A percentile compares a stretch with the other conserved stretches of the same genome.
Evolutionary conservation across 2,797 vertebrate genomes (phyloP).

Genomic region (Sebastes minor): DNA sequence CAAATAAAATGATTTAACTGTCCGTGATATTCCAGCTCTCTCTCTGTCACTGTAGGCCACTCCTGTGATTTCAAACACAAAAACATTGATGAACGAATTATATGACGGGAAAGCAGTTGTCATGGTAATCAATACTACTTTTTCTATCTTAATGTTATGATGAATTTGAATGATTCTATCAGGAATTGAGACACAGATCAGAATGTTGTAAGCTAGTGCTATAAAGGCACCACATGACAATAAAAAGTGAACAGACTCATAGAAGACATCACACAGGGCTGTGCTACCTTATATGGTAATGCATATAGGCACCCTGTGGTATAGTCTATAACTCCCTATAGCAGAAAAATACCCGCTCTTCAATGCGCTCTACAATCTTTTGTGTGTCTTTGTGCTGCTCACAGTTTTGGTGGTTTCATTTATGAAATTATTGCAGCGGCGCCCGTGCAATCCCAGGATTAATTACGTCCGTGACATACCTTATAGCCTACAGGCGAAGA

Average conservation of each 20-base stretch:
- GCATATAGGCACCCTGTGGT: conserved; percentile 1
- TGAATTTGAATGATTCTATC: neutral
- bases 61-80: neutral
- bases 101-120: neutral
- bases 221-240: neutral
- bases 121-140: neutral
- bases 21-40: neutral
- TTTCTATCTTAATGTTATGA: neutral
- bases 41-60: neutral
- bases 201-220: neutral
- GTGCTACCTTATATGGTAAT: conserved; percentile 21
- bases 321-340: neutral
- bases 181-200: neutral
- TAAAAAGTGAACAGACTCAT: neutral
- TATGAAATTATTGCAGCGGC: conserved; percentile 31
- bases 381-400: conserved; percentile 8
- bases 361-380: conserved; percentile 6
- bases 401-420: conserved; percentile 14
- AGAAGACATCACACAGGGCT: neutral
- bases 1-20: conserved; percentile 40
- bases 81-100: neutral
- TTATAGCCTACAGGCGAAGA: conserved; percentile 53
- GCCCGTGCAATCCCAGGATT: conserved; percentile 54
- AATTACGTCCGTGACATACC: conserved; percentile 60
- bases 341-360: neutral